phyloP scores from a whole-genome alignment of 2,113 vertebrate species.

The Peromyscus maniculatus region DNA sequence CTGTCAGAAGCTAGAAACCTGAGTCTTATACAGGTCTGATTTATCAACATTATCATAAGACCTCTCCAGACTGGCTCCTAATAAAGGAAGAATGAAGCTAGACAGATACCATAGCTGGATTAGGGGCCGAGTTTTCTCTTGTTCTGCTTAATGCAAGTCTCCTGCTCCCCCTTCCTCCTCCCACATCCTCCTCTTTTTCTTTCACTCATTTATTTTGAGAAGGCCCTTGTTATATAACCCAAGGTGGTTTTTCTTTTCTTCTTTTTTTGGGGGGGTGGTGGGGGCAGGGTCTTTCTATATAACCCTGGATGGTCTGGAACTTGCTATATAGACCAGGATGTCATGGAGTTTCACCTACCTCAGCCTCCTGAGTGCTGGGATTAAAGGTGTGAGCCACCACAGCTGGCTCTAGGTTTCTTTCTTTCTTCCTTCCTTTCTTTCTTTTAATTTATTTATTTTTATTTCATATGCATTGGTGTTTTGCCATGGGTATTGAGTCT shows the following conservation, averaged over 20 bases:
- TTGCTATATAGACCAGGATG: background rate
- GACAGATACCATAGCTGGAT: background rate
- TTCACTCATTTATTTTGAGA: background rate
- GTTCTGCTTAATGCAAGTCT: constrained; percentile 8
- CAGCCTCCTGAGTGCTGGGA: background rate
- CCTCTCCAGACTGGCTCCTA: background rate
- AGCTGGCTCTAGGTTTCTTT: no score
- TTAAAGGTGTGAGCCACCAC: background rate
- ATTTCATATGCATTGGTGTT: no score
- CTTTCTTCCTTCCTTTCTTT: no score
- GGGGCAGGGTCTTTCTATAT: background rate
- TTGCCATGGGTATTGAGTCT: no score
- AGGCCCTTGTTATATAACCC: no score
- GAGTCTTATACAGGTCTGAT: constrained; percentile 14
- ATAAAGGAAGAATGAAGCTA: background rate
- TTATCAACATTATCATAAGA: background rate
- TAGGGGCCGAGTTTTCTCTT: constrained; percentile 1
- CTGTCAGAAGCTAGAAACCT: background rate
- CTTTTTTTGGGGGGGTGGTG: background rate
- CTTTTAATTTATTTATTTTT: no score
- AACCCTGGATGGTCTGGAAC: background rate
- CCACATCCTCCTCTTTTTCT: background rate
- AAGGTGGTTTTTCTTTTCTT: background rate
- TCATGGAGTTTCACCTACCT: background rate
- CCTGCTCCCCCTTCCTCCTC: background rate